Base-by-base conservation (phyloP, 1,140 invertebrate genomes). In the Zaprionus ghesquierei region DNA sequence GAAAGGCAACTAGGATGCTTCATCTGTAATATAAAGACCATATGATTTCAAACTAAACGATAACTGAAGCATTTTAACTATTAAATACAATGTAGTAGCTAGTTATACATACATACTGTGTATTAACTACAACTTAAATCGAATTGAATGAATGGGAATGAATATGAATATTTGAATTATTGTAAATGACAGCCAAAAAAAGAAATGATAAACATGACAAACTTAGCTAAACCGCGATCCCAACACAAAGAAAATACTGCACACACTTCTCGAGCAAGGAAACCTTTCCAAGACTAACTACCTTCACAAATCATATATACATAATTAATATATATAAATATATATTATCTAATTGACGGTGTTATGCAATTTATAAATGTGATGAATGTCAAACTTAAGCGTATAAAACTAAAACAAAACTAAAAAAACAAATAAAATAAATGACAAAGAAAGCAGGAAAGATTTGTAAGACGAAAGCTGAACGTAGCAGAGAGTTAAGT, bases 361-460 rank as follows among this genome's bases (percentile, higher is more conserved):
- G 82, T 86, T 86, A 86, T 87, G 81, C 82, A 86, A 87, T 87
- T 87, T 87, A 89, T 87, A 89, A 87, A 87, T 87, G 82, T 87
- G 82, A 87, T 87, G 82, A 89, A 87, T 87, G 82, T 87, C 79
- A 87, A 86, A 79, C 82, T 86, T 87, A 82, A 86, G 79, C 79
- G 76, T 82, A 82, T 79, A 62, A 50, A 77, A 82, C 46, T 50
- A 69, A 35, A 35, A 35, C 5, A 9, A 64, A 61, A 44, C 13
- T 41, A 74, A 65, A 69, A 60, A 18, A 20, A 10, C 6, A 58
- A 46, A 58, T 66, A 25, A 29, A 50, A 69, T 29, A 49, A 31
- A 58, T n/a, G n/a, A 44, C 0, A n/a, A 25, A 44, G n/a, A 69
- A 35, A 56, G 41, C n/a, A n/a, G 49, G 13, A 33, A n/a, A 59